A percentile compares a stretch with the other conserved stretches of the same genome.
Evolutionary conservation across 1,140 invertebrate genomes (phyloP).

Genomic region (Heliconius eleuchia): DNA sequence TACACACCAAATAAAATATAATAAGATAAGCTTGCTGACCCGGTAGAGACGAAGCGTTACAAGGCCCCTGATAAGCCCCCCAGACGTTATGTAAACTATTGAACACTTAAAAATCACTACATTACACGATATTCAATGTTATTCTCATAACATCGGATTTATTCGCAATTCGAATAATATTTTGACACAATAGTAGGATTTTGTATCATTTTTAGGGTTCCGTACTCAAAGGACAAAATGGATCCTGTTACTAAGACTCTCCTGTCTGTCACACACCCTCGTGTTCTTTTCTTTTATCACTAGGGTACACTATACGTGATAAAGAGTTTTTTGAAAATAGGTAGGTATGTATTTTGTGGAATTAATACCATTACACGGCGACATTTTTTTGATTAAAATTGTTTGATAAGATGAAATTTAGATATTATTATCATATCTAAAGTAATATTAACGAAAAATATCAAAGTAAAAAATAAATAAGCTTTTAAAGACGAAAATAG

Average conservation of each 20-base stretch:
- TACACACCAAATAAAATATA: conserved; percentile 19
- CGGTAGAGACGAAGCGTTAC: conserved; percentile 53
- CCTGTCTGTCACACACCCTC: too few relatives aligned
- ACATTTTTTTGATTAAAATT: too few relatives aligned
- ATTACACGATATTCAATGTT: conserved; percentile 6
- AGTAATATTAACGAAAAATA: not conserved
- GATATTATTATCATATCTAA: not conserved
- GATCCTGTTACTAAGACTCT: too few relatives aligned
- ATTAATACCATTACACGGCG: too few relatives aligned
- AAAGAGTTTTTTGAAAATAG: too few relatives aligned
- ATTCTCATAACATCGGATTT: not conserved
- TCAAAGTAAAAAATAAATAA: not conserved
- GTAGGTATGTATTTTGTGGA: too few relatives aligned
- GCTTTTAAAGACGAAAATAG: not conserved
- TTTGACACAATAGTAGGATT: not conserved
- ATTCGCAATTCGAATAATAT: conserved; percentile 4
- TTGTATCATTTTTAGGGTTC: not conserved
- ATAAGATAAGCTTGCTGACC: conserved; percentile 45
- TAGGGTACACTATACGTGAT: too few relatives aligned
- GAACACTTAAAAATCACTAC: conserved; percentile 10
- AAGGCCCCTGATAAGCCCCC: conserved; percentile 59
- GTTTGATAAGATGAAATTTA: not conserved
- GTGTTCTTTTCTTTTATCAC: too few relatives aligned
- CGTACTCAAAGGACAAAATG: too few relatives aligned
- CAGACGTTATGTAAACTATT: conserved; percentile 47